phyloP scores from a whole-genome alignment of 2,797 vertebrate genomes.

The Lutra lutra region DNA sequence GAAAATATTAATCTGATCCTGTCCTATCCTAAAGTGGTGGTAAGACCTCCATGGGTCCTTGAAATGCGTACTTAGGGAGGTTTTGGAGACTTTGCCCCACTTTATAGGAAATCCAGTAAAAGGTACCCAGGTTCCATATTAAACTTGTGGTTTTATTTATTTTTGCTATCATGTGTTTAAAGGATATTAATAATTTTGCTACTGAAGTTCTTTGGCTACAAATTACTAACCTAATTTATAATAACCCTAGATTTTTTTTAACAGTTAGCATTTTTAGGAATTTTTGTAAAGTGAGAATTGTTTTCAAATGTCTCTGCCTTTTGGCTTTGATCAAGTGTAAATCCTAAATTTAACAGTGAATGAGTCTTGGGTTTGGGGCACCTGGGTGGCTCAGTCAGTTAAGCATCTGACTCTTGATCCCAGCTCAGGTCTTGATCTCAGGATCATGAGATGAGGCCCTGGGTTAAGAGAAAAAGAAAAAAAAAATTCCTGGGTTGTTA shows the following conservation, averaged over 20 bases:
- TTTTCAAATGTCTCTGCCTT: slow-evolving; percentile 5
- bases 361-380: not conserved
- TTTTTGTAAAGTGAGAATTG: slow-evolving; percentile 22
- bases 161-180: slow-evolving; percentile 25
- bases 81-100: not conserved
- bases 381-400: not conserved
- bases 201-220: slow-evolving; percentile 32
- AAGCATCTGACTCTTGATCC: not conserved
- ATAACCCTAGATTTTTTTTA: slow-evolving; percentile 25
- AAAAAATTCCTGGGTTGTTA: not conserved
- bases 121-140: not conserved
- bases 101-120: not conserved
- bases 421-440: not conserved
- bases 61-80: not conserved
- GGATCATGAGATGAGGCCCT: not conserved
- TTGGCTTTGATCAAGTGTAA: not conserved
- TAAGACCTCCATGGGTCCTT: not conserved
- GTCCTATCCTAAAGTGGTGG: not conserved
- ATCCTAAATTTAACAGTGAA: not conserved
- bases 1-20: not conserved
- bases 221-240: slow-evolving; percentile 24
- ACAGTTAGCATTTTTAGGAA: not conserved
- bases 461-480: not conserved
- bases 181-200: slow-evolving; percentile 35
- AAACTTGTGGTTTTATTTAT: slow-evolving; percentile 23